These are phyloP conservation scores for Nycticorax nycticorax DNA, from an alignment of 2,113 vertebrate genomes.

Conservation along the genomic window DNA sequence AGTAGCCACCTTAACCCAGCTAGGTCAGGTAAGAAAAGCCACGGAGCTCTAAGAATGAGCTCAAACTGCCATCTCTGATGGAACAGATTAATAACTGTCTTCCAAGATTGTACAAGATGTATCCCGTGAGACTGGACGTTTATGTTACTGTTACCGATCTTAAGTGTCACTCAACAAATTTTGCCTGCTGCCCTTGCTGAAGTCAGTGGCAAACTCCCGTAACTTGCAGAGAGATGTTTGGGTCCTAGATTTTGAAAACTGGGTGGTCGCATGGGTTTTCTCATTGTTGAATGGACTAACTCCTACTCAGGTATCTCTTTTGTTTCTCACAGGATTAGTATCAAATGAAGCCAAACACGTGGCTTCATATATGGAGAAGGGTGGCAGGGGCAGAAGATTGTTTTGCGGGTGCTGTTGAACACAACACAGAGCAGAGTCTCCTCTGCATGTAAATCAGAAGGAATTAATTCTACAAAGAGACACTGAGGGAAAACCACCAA, in stretches of 20 bases:
- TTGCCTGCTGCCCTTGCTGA: neutral
- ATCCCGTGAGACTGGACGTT: neutral
- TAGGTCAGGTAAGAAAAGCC: neutral
- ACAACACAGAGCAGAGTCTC: neutral
- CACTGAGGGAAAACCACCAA: neutral
- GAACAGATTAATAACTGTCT: neutral
- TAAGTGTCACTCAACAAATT: neutral
- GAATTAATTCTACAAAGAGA: neutral
- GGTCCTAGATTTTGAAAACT: neutral
- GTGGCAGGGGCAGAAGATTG: neutral
- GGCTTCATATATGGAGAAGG: neutral
- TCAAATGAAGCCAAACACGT: neutral
- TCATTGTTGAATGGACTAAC: neutral
- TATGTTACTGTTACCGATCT: neutral
- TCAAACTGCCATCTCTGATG: neutral
- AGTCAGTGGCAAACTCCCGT: fast-evolving
- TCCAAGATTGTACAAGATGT: neutral
- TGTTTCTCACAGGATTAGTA: neutral
- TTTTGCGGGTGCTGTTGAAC: neutral
- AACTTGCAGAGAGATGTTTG: neutral
- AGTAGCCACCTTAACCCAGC: neutral
- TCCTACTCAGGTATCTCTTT: neutral
- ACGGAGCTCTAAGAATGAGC: neutral
- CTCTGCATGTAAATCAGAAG: neutral
- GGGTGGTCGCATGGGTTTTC: neutral